These are phyloP conservation scores for Caenorhabditis latens DNA, from an alignment of 1,140 invertebrate genomes.

Conservation along the genomic window DNA sequence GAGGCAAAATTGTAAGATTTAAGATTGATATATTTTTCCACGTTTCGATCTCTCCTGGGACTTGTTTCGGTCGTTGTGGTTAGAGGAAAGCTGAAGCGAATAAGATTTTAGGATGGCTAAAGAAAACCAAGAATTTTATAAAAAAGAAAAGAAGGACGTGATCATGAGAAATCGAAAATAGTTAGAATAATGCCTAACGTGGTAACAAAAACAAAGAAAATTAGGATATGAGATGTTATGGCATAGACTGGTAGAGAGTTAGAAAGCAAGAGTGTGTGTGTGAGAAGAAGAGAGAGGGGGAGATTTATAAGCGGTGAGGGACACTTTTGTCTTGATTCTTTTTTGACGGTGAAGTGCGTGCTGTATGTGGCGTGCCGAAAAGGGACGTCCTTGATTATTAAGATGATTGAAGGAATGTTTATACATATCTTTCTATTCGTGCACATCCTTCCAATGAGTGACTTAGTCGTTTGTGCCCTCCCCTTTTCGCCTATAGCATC, in stretches of 20 bases:
- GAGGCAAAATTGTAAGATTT: constrained; percentile 26
- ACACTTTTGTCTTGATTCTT: constrained; percentile 28
- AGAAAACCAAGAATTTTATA: not conserved
- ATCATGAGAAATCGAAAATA: not conserved
- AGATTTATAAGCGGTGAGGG: constrained; percentile 35
- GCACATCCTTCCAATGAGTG: constrained; percentile 42
- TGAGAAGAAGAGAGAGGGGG: not conserved
- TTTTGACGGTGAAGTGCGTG: not conserved
- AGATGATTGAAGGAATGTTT: not conserved
- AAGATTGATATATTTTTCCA: constrained; percentile 41
- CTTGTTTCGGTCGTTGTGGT: not conserved
- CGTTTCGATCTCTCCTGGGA: constrained; percentile 15
- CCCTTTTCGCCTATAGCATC: constrained; percentile 44
- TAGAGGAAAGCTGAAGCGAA: not conserved
- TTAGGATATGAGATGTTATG: not conserved
- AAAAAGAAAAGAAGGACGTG: not conserved
- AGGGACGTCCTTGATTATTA: not conserved
- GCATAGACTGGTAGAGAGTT: not conserved
- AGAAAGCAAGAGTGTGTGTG: not conserved
- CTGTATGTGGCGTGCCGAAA: not conserved
- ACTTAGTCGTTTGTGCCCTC: constrained; percentile 40
- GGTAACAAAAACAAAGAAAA: not conserved
- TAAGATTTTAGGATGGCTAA: not conserved
- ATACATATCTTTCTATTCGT: constrained; percentile 27
- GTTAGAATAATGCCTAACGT: not conserved